Evolutionary conservation across 1,140 invertebrate genomes (phyloP).

Genomic region (Achroia grisella): DNA sequence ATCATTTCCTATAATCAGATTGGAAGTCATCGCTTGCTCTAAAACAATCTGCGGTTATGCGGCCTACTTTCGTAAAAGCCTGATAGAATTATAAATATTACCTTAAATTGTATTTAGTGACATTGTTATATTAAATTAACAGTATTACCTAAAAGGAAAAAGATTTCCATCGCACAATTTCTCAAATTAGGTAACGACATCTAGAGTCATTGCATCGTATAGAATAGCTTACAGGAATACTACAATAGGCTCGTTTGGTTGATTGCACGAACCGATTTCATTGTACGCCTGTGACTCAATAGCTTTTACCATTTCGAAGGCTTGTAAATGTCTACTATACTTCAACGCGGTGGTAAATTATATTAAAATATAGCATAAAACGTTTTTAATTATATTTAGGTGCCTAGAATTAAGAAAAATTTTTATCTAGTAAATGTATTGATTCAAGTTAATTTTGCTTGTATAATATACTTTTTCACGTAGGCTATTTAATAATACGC

Average conservation of each 20-base stretch:
- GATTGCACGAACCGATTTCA: slow-evolving; percentile 21
- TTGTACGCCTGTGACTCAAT: slow-evolving; percentile 20
- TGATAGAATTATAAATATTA: slow-evolving; percentile 6
- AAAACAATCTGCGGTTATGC: neutral
- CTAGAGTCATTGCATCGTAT: slow-evolving; percentile 6
- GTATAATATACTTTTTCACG: too few relatives aligned
- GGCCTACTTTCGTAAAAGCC: slow-evolving; percentile 5
- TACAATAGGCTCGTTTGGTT: slow-evolving; percentile 30
- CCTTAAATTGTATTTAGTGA: neutral
- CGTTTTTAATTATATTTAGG: too few relatives aligned
- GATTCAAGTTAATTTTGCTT: too few relatives aligned
- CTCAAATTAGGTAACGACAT: slow-evolving; percentile 3
- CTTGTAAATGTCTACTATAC: slow-evolving; percentile 14
- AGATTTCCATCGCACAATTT: slow-evolving; percentile 1
- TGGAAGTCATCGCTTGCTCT: neutral
- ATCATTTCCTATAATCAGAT: neutral
- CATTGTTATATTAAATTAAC: neutral
- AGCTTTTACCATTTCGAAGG: slow-evolving; percentile 11
- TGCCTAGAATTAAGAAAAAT: too few relatives aligned
- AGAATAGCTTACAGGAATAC: slow-evolving; percentile 13
- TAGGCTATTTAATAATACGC: too few relatives aligned
- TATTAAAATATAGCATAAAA: neutral
- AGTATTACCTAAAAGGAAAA: neutral
- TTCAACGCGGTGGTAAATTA: slow-evolving; percentile 5
- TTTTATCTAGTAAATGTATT: too few relatives aligned